Evolutionary conservation across 1,140 invertebrate genomes (phyloP).

Genomic region (Leptinotarsa texana): DNA sequence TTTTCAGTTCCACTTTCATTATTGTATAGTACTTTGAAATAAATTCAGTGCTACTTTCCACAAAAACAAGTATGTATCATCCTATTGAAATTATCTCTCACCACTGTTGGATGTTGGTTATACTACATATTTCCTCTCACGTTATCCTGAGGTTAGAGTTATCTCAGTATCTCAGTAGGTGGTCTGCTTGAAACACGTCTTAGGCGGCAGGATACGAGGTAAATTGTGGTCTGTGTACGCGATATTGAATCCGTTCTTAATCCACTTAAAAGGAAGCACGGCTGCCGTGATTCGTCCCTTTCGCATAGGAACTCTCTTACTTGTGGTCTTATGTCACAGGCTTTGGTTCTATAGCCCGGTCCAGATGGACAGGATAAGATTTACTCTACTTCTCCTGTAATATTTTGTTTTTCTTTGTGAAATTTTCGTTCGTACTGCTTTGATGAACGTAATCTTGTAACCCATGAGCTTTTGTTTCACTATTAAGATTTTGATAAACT

Average conservation of each 20-base stretch:
- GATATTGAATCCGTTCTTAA: neutral
- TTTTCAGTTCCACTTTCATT: too few relatives aligned
- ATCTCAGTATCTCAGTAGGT: conserved; percentile 8
- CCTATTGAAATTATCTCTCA: neutral
- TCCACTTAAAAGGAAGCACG: conserved; percentile 5
- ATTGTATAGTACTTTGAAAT: too few relatives aligned
- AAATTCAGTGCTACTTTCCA: too few relatives aligned
- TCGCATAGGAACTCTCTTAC: neutral
- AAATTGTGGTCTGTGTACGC: neutral
- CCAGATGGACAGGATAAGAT: neutral
- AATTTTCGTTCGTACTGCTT: too few relatives aligned
- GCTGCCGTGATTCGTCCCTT: neutral
- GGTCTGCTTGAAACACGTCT: conserved; percentile 5
- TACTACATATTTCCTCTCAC: neutral
- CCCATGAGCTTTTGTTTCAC: too few relatives aligned
- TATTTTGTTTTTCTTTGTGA: too few relatives aligned
- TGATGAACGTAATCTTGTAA: too few relatives aligned
- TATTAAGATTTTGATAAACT: too few relatives aligned
- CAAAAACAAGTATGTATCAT: neutral
- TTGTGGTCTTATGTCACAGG: neutral
- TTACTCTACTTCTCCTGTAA: too few relatives aligned
- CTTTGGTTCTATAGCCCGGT: neutral
- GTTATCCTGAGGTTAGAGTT: conserved; percentile 3
- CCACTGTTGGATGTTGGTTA: neutral
- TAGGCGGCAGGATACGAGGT: neutral